phyloP scores from a whole-genome alignment of 2,888 invertebrate genomes.

The Isoperla grammatica region DNA sequence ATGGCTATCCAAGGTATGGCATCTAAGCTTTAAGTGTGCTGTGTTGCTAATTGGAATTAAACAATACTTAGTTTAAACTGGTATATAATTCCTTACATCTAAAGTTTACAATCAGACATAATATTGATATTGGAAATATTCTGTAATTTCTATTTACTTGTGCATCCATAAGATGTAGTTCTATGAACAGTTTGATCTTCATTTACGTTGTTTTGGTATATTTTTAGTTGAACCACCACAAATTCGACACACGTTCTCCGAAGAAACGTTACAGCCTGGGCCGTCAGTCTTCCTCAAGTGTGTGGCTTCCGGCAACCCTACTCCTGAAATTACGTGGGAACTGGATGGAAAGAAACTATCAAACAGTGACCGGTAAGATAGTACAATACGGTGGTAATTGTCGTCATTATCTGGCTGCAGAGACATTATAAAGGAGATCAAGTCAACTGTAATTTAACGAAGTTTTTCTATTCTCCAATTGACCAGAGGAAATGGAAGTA shows the following conservation, averaged over 20 bases:
- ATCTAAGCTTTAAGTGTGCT: too few species aligned
- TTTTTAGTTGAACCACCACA: constrained; percentile 79
- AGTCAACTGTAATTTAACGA: background rate
- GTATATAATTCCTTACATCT: too few species aligned
- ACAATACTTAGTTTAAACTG: too few species aligned
- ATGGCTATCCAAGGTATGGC: too few species aligned
- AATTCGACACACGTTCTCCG: constrained; percentile 80
- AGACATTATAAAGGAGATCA: background rate
- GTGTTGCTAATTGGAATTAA: too few species aligned
- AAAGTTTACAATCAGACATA: too few species aligned
- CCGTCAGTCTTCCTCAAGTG: constrained; percentile 86
- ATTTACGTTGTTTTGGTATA: too few species aligned
- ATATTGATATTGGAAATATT: too few species aligned
- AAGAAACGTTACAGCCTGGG: constrained; percentile 85
- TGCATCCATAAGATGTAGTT: too few species aligned
- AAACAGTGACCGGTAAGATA: constrained; percentile 58
- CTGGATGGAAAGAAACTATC: constrained; percentile 79
- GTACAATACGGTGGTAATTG: constrained; percentile 1
- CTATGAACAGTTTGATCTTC: too few species aligned
- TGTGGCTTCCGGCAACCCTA: constrained; percentile 90
- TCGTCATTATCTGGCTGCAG: background rate
- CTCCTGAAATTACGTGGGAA: constrained; percentile 90
- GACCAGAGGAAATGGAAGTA: background rate
- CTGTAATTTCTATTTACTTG: too few species aligned
- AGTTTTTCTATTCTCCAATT: background rate